A percentile compares a stretch with the other conserved stretches of the same genome.
These are phyloP conservation scores for Brachionichthys hirsutus DNA, from an alignment of 2,113 vertebrate species.

Conservation along the genomic window DNA sequence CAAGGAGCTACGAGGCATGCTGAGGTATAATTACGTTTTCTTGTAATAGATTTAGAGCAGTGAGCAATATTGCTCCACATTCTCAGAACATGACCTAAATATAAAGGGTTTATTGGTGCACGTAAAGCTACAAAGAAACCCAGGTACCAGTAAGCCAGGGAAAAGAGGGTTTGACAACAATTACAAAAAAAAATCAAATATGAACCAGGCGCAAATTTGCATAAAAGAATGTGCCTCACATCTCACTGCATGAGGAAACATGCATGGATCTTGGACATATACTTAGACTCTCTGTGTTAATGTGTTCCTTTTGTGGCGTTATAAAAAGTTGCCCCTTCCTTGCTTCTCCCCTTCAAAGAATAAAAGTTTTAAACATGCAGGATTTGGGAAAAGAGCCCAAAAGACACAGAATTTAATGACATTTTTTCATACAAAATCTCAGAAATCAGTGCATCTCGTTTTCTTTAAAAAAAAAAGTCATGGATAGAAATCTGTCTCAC, in stretches of 20 bases:
- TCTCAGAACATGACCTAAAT: conserved; percentile 17
- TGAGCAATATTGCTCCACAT: conserved; percentile 15
- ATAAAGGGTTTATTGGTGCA: conserved; percentile 12
- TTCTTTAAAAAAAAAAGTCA: neutral
- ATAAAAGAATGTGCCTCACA: too few species aligned
- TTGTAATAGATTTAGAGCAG: conserved; percentile 31
- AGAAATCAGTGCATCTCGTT: conserved; percentile 2
- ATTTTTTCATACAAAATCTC: neutral
- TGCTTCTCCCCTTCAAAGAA: neutral
- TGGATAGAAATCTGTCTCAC: neutral
- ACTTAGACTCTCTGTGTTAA: too few species aligned
- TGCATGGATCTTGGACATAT: too few species aligned
- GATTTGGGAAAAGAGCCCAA: neutral
- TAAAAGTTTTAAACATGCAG: neutral
- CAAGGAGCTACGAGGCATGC: conserved; percentile 30
- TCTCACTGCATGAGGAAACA: too few species aligned
- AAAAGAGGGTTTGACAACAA: neutral
- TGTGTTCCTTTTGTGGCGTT: too few species aligned
- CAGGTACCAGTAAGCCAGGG: conserved; percentile 8
- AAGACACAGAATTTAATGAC: neutral
- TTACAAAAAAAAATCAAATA: neutral
- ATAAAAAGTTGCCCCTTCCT: too few species aligned
- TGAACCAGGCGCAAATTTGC: too few species aligned
- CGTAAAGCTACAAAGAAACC: conserved; percentile 2
- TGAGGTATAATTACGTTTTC: conserved; percentile 24